Percentiles rank a stretch among this genome's conserved stretches.
These are phyloP conservation scores for Psilopsiagon aurifrons DNA, from an alignment of 2,113 vertebrate species.

Conservation along the genomic window DNA sequence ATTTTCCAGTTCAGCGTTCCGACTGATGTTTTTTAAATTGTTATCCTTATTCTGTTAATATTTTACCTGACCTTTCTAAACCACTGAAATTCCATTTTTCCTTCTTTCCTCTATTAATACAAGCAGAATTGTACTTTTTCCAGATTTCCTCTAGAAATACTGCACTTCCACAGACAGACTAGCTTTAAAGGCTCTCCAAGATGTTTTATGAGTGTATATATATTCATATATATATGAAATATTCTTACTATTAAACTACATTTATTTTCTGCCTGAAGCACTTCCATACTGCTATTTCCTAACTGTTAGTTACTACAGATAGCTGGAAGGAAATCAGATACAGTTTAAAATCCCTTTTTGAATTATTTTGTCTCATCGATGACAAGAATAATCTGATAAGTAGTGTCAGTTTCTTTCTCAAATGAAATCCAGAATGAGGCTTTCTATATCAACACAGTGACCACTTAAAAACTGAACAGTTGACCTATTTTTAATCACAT, in stretches of 20 bases:
- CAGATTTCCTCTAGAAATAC: background rate
- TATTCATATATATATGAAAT: background rate
- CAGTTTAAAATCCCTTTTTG: background rate
- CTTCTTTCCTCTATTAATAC: background rate
- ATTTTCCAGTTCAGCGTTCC: background rate
- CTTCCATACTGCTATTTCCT: background rate
- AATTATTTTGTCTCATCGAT: conserved; percentile 21
- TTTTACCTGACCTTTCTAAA: background rate
- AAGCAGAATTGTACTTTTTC: background rate
- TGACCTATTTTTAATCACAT: background rate
- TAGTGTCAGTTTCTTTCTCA: conserved; percentile 5
- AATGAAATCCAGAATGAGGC: background rate
- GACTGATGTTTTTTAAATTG: background rate
- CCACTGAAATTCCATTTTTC: background rate
- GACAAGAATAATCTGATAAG: background rate
- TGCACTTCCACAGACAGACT: background rate
- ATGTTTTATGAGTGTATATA: background rate
- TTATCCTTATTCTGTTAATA: background rate
- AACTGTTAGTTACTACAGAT: background rate
- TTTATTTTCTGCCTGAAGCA: background rate
- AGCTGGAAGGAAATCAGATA: background rate
- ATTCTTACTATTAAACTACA: background rate
- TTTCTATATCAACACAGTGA: background rate
- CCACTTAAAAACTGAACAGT: background rate
- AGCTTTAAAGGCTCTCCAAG: background rate